Percentiles rank a stretch among this genome's conserved stretches.
Evolutionary conservation across 35 echinoderm and acorn worm species (phyloP).

Genomic region (Eucidaris tribuloides): DNA sequence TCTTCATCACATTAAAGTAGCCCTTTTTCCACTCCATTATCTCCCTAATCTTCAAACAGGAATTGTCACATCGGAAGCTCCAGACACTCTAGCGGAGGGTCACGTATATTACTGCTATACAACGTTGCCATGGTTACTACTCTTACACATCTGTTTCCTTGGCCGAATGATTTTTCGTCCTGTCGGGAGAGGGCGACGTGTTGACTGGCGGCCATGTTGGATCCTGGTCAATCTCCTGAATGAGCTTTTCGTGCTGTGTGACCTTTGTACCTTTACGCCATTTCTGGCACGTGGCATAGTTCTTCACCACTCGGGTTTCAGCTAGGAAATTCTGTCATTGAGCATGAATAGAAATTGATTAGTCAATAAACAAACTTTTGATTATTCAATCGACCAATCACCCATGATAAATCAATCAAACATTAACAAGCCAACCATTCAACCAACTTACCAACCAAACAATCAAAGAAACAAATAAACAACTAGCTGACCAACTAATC

Average conservation of each 20-base stretch:
- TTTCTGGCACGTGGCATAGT: conserved; percentile 54
- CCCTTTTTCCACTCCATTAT: too few species aligned
- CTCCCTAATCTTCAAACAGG: too few species aligned
- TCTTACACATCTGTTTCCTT: conserved; percentile 6
- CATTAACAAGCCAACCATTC: background rate
- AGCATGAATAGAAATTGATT: background rate
- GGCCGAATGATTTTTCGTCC: conserved; percentile 17
- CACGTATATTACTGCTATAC: too few species aligned
- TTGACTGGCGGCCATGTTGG: conserved; percentile 73
- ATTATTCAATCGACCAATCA: background rate
- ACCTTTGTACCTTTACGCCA: conserved; percentile 35
- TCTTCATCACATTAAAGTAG: too few species aligned
- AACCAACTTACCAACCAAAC: background rate
- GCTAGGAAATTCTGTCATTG: conserved; percentile 69
- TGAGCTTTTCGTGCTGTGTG: conserved; percentile 39
- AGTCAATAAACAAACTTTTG: background rate
- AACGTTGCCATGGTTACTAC: too few species aligned
- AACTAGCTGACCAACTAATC: too few species aligned
- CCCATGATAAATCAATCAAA: background rate
- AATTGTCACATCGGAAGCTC: too few species aligned
- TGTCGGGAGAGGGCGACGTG: background rate
- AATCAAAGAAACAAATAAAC: background rate
- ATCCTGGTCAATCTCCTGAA: conserved; percentile 57
- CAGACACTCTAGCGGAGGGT: too few species aligned
- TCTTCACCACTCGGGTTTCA: conserved; percentile 44